Conservation (phyloP, 2,888 invertebrate genomes). For the Lutraria lutraria region DNA sequence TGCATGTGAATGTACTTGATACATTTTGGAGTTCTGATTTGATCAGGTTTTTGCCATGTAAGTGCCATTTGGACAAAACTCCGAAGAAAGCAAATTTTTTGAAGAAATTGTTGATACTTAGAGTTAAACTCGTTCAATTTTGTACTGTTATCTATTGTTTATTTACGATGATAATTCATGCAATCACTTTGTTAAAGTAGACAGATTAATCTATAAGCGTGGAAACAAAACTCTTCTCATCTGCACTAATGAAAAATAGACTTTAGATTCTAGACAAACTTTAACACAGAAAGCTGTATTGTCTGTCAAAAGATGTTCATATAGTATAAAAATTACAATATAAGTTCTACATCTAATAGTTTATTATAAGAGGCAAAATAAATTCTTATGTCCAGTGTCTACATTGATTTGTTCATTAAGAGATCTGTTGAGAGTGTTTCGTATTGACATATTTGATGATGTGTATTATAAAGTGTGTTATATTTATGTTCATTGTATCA, state of each 20-base stretch:
- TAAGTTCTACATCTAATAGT: too few relatives aligned
- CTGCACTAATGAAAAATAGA: background rate
- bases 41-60: slow-evolving; percentile 26
- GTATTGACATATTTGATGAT: background rate
- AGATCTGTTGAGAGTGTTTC: background rate
- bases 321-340: background rate
- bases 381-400: too few relatives aligned
- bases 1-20: slow-evolving; percentile 9
- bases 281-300: background rate
- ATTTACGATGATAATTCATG: slow-evolving; percentile 2
- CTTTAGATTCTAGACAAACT: background rate
- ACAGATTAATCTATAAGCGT: background rate
- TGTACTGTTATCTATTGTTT: slow-evolving; percentile 2
- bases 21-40: background rate
- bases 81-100: background rate
- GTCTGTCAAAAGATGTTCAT: background rate
- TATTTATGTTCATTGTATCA: slow-evolving; percentile 12
- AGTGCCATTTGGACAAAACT: background rate
- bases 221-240: background rate
- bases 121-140: slow-evolving; percentile 13
- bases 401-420: background rate
- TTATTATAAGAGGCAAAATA: too few relatives aligned
- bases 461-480: background rate
- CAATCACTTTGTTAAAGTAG: background rate
- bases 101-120: background rate